Percentiles rank a stretch among this genome's conserved stretches.
These are phyloP conservation scores for Gonatopus flavifemur DNA, from an alignment of 1,140 invertebrate genomes.

Conservation along the genomic window DNA sequence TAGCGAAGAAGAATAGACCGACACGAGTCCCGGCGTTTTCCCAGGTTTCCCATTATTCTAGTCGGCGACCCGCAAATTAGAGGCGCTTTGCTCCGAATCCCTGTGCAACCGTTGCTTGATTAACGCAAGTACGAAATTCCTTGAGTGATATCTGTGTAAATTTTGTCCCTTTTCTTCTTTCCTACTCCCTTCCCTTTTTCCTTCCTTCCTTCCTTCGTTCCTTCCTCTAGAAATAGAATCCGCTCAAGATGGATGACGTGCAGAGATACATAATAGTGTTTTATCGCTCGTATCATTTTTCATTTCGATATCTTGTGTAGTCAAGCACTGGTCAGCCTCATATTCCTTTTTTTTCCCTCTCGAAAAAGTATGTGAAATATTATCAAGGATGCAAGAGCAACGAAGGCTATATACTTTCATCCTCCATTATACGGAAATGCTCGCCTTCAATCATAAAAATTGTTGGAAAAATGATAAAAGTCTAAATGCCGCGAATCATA, in stretches of 20 bases:
- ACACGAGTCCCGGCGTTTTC: constrained; percentile 15
- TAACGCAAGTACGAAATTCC: constrained; percentile 17
- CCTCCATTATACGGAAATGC: too few species aligned
- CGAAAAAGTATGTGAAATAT: background rate
- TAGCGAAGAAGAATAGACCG: constrained; percentile 19
- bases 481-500: too few species aligned
- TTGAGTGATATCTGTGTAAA: constrained; percentile 18
- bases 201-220: too few species aligned
- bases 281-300: constrained; percentile 18
- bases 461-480: too few species aligned
- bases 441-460: too few species aligned
- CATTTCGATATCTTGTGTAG: constrained; percentile 13
- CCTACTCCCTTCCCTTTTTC: too few species aligned
- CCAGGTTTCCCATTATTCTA: constrained; percentile 27
- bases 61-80: constrained; percentile 24
- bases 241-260: constrained; percentile 5
- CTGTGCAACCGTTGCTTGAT: constrained; percentile 22
- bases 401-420: too few species aligned
- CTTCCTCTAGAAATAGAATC: constrained; percentile 8
- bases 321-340: background rate
- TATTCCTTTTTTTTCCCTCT: background rate
- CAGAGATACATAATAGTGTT: constrained; percentile 2
- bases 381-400: background rate
- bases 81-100: constrained; percentile 19
- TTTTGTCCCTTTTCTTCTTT: too few species aligned